Base-by-base conservation (phyloP, 1,140 invertebrate species). In the Drosophila quadrilineata region DNA sequence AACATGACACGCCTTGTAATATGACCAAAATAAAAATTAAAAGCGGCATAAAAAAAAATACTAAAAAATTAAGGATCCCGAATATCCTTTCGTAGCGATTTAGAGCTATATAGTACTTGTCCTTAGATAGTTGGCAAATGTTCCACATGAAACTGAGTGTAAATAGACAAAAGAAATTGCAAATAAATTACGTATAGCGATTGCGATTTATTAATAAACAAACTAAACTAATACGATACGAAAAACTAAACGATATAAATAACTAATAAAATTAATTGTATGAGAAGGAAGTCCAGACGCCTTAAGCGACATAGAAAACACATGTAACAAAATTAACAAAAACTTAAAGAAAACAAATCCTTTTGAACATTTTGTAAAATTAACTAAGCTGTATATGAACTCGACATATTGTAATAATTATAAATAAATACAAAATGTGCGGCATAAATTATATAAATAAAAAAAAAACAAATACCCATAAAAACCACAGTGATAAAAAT, bases 331-430 rank as follows among this genome's bases (percentile, higher is more conserved):
- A 77, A 73, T 76, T 16, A 69, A 53, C 16, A 3, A 4, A 36
- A 65, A 17, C 21, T n/a, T 48, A 35, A 46, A 8, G 22, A 24
- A 52, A 36, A 41, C n/a, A n/a, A n/a, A n/a, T n/a, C n/a, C n/a
- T 21, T 76, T 76, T 56, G 69, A 84, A 66, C 38, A 70, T 84
- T 84, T 82, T 82, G 79, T 82, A 84, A 70, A 66, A 84, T 76
- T 75, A 60, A 69, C 41, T 73, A 69, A 76, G 70, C 66, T 84
- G 79, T 84, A 84, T 72, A 84, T 84, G 69, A 69, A 56, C 72
- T 82, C 73, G 77, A 84, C 36, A 49, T 62, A 71, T 75, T 76
- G 66, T 21, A 9, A 16, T 59, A 49, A 74, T 59, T 62, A 49
- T n/a, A n/a, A n/a, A n/a, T n/a, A 77, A 65, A 71, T 86, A 86